Conservation (phyloP, 2,797 vertebrate genomes). For the Aselliscus stoliczkanus region DNA sequence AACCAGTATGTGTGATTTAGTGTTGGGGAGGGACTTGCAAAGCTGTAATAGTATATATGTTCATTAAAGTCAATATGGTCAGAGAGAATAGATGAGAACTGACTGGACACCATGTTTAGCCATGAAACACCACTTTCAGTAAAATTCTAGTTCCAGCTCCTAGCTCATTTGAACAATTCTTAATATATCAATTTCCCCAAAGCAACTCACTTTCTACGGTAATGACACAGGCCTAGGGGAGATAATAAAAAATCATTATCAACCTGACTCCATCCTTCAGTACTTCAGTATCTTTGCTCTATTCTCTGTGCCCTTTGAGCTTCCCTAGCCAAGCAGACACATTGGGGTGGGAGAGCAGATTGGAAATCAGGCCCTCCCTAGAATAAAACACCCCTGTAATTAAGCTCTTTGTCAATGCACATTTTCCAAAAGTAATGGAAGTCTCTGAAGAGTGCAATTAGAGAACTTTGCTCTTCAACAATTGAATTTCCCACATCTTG, state of each 20-base stretch:
- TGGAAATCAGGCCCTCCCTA: slow-evolving; percentile 46
- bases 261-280: neutral
- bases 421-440: slow-evolving; percentile 65
- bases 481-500: slow-evolving; percentile 69
- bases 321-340: neutral
- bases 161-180: slow-evolving; percentile 32
- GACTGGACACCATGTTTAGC: neutral
- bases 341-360: neutral
- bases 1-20: neutral
- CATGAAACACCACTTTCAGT: neutral
- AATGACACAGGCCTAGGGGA: slow-evolving; percentile 9
- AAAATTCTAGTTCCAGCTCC: neutral
- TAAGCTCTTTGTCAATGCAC: slow-evolving; percentile 37
- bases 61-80: neutral
- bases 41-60: neutral
- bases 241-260: neutral
- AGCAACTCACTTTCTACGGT: neutral
- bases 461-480: slow-evolving; percentile 46
- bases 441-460: slow-evolving; percentile 69
- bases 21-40: neutral
- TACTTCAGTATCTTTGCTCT: neutral
- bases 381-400: slow-evolving; percentile 54
- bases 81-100: neutral
- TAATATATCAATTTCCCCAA: neutral
- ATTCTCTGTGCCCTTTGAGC: neutral